Evolutionary conservation across 1,140 invertebrate species (phyloP).

Genomic region (Drosophila nannoptera): DNA sequence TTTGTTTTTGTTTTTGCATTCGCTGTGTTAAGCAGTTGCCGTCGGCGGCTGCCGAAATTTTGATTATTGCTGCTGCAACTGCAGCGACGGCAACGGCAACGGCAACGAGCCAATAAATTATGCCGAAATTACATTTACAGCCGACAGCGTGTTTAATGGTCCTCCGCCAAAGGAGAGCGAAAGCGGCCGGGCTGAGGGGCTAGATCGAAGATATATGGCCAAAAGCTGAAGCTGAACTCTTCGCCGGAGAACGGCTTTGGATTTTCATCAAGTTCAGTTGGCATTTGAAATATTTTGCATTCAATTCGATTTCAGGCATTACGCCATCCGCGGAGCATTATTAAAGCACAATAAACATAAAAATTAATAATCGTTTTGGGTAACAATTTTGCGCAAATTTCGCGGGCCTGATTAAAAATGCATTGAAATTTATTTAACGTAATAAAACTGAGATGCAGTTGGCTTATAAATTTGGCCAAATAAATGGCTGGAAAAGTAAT

Average conservation of each 20-base stretch:
- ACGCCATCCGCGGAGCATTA: constrained; percentile 15
- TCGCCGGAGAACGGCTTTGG: no score
- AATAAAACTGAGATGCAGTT: constrained; percentile 58
- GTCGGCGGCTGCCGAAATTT: constrained; percentile 46
- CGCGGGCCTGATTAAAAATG: constrained; percentile 66
- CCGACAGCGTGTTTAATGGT: constrained; percentile 36
- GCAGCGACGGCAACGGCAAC: constrained; percentile 5
- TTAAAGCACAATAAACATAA: constrained; percentile 38
- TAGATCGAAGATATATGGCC: not conserved
- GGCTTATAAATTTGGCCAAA: constrained; percentile 51
- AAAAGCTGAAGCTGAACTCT: not conserved
- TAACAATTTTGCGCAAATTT: constrained; percentile 54
- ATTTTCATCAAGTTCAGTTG: no score
- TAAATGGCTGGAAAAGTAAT: constrained; percentile 35
- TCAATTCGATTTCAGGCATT: constrained; percentile 2
- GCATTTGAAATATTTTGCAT: not conserved
- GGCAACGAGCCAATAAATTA: constrained; percentile 54
- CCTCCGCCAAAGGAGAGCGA: constrained; percentile 1
- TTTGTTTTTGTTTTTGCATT: constrained; percentile 25
- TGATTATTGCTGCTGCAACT: constrained; percentile 53
- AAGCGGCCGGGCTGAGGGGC: not conserved
- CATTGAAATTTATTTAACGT: constrained; percentile 69
- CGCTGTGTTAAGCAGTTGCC: constrained; percentile 40
- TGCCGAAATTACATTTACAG: constrained; percentile 37
- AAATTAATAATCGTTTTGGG: constrained; percentile 49